Evolutionary conservation across 2,113 vertebrate species (phyloP).

Genomic region (Nyctereutes procyonoides): DNA sequence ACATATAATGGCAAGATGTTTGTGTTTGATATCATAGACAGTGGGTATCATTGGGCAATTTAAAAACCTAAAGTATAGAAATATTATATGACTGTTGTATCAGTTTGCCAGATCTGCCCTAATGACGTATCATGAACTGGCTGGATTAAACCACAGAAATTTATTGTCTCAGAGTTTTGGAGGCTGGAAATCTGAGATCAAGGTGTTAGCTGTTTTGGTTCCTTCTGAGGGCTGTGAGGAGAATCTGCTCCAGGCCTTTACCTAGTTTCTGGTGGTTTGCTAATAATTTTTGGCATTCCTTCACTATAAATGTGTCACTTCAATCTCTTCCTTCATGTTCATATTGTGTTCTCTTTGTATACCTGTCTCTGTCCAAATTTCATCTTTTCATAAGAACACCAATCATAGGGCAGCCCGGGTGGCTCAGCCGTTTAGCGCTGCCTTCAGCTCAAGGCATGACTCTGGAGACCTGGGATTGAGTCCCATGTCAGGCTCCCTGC

Average conservation of each 20-base stretch:
- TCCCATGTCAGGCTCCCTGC: no score
- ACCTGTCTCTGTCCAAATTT: not conserved
- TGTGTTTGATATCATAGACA: not conserved
- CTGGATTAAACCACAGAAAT: not conserved
- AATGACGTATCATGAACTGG: not conserved
- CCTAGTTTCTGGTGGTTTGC: not conserved
- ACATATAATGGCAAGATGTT: not conserved
- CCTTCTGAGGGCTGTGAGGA: not conserved
- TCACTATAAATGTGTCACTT: not conserved
- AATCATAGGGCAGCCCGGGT: not conserved
- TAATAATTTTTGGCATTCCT: not conserved
- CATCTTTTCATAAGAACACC: not conserved
- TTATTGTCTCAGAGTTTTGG: not conserved
- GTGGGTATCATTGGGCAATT: not conserved
- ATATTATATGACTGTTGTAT: not conserved
- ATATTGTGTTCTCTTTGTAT: not conserved
- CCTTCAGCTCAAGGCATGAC: no score
- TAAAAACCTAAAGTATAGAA: not conserved
- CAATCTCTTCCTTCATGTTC: not conserved
- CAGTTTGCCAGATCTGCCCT: not conserved
- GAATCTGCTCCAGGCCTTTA: not conserved
- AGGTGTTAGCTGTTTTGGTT: not conserved
- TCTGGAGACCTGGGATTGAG: no score
- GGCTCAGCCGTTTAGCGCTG: no score
- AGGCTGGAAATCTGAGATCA: not conserved